Base-by-base conservation (phyloP, 2,797 vertebrate species). In the Nannoperca obscura region DNA sequence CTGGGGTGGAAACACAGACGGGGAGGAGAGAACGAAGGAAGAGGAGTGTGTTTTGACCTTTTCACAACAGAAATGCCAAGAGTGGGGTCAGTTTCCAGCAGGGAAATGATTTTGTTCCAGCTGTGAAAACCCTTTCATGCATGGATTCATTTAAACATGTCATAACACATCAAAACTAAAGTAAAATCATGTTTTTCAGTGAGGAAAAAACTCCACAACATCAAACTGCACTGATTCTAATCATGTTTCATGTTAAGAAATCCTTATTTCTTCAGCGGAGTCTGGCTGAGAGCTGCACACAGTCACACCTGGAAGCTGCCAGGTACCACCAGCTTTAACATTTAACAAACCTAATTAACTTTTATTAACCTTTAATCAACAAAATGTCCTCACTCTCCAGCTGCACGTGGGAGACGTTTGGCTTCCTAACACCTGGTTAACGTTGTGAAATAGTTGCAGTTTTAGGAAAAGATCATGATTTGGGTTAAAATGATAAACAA, bases 41-140 rank as follows among this genome's bases (percentile, higher is more conserved):
- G 10, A 30, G 38, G 20, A 12, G n/a, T 46, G 47, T 4, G 19
- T 62, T 75, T 63, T 2, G 63, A 64, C 78, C 58, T 64, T 74
- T 63, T 34, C 58, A 46, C 34, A 34, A 5, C 46, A 60, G 12
- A 58, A 71, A 59, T 60, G 46, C 20, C 9, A n/a, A 19, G 5
- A 24, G 1, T 17, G 40, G 36, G 44, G 19, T 42, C 40, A 36
- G 19, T 22, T 49, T 55, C 52, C 22, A 30, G 40, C 66, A 38
- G 34, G 12, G 38, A 40, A 40, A 40, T 40, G 36, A 36, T 6
- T 44, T 17, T 44, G 8, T 44, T 38, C 27, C 47, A 60, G 38
- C 58, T 38, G 47, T 47, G 30, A 49, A 66, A 75, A 67, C 38
- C 22, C 24, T 44, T 49, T 27, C 2, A 46, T 59, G 32, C 53